These are phyloP conservation scores for Drosophila mayaguana DNA, from an alignment of 2,888 invertebrate species.

Conservation along the genomic window DNA sequence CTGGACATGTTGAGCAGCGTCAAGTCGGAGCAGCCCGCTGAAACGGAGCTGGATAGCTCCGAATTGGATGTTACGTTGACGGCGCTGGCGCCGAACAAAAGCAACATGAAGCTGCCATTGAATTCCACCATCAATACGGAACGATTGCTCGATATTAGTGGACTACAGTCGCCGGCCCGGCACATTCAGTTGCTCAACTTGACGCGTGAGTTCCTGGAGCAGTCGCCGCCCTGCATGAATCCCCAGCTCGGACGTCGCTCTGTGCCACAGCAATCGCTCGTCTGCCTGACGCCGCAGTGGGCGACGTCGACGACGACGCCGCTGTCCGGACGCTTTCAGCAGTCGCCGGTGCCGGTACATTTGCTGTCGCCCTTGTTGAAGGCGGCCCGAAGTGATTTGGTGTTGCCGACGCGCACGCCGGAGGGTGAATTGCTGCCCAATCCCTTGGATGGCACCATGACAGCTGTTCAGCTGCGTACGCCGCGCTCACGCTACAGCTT, in stretches of 20 bases:
- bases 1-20: slow-evolving; percentile 50
- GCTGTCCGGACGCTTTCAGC: slow-evolving; percentile 55
- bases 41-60: slow-evolving; percentile 22
- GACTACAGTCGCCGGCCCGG: slow-evolving; percentile 66
- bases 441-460: slow-evolving; percentile 60
- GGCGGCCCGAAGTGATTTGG: slow-evolving; percentile 77
- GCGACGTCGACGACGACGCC: slow-evolving; percentile 73
- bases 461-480: slow-evolving; percentile 13
- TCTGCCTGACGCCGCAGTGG: slow-evolving; percentile 80
- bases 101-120: slow-evolving; percentile 82
- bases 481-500: slow-evolving; percentile 82
- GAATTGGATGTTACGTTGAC: slow-evolving; percentile 73
- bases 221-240: slow-evolving; percentile 39
- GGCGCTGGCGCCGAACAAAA: slow-evolving; percentile 74
- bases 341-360: slow-evolving; percentile 64
- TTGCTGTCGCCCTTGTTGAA: slow-evolving; percentile 69
- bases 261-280: slow-evolving; percentile 55
- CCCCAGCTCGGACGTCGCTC: slow-evolving; percentile 43
- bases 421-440: slow-evolving; percentile 53
- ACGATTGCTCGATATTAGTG: slow-evolving; percentile 78
- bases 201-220: slow-evolving; percentile 77
- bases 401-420: slow-evolving; percentile 80
- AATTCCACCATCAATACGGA: slow-evolving; percentile 83
- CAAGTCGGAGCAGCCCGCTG: slow-evolving; percentile 21
- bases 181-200: slow-evolving; percentile 80